phyloP scores from a whole-genome alignment of 2,888 invertebrate species.

The Apantesis nais region DNA sequence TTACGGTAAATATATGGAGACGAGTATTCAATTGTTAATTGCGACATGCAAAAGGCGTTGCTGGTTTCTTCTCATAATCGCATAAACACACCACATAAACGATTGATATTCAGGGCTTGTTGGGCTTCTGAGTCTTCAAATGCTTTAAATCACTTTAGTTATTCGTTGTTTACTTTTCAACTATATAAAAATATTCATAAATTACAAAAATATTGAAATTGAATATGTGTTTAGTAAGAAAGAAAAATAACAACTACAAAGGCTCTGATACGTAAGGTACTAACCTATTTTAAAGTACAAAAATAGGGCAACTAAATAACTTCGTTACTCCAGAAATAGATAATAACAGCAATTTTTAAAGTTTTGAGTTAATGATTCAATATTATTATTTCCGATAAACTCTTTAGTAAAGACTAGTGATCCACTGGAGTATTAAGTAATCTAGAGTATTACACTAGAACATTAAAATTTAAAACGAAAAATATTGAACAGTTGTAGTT shows the following conservation, averaged over 20 bases:
- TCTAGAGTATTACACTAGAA: too few relatives aligned
- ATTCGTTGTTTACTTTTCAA: neutral
- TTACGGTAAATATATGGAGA: neutral
- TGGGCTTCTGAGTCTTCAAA: neutral
- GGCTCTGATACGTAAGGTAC: too few relatives aligned
- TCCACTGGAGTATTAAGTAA: too few relatives aligned
- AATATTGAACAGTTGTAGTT: too few relatives aligned
- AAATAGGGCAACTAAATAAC: neutral
- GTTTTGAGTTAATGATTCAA: neutral
- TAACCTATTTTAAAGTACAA: neutral
- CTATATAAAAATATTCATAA: neutral
- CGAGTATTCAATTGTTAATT: slow-evolving; percentile 46
- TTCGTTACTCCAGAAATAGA: neutral
- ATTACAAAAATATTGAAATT: too few relatives aligned
- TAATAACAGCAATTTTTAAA: neutral
- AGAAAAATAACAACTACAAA: too few relatives aligned
- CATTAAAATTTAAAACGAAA: neutral
- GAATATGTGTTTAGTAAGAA: too few relatives aligned
- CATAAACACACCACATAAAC: slow-evolving; percentile 5
- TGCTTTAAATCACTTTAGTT: neutral
- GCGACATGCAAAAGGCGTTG: slow-evolving; percentile 62
- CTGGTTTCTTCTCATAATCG: slow-evolving; percentile 30
- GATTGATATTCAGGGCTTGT: slow-evolving; percentile 1
- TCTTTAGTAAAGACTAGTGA: neutral
- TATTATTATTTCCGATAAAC: neutral